These are phyloP conservation scores for Whitmania pigra DNA, from an alignment of 1,140 invertebrate genomes.

Conservation along the genomic window DNA sequence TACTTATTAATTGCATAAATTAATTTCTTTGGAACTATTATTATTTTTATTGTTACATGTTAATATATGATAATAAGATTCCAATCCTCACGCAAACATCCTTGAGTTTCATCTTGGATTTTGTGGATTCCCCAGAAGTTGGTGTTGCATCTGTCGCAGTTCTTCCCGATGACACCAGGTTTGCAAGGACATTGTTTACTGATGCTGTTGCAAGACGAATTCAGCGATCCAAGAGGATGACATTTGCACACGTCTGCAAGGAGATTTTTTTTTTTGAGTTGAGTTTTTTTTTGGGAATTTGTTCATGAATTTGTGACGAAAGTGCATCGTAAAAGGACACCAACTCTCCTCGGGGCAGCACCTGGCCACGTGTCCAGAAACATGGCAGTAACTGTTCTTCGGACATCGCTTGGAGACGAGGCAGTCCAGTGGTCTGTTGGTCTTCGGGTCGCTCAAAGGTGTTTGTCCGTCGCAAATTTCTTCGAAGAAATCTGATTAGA, in stretches of 20 bases:
- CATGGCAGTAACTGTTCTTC: slow-evolving; percentile 40
- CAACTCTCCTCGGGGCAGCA: slow-evolving; percentile 33
- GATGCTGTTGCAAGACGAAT: slow-evolving; percentile 60
- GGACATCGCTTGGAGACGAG: slow-evolving; percentile 55
- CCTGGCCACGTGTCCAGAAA: slow-evolving; percentile 28
- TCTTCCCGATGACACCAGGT: slow-evolving; percentile 69
- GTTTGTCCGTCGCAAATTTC: slow-evolving; percentile 70
- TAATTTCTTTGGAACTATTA: too few species aligned
- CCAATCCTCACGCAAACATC: slow-evolving; percentile 50
- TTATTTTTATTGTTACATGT: too few species aligned
- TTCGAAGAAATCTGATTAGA: slow-evolving; percentile 49
- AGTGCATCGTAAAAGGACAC: not conserved
- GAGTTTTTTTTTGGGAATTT: not conserved
- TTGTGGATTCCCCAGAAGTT: slow-evolving; percentile 63
- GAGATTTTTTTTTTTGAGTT: too few species aligned
- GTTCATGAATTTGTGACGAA: not conserved
- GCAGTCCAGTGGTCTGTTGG: slow-evolving; percentile 66
- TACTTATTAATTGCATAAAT: too few species aligned
- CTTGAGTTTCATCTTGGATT: slow-evolving; percentile 58
- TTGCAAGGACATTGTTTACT: slow-evolving; percentile 69
- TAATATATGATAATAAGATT: too few species aligned
- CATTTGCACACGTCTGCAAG: slow-evolving; percentile 41
- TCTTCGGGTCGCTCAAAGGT: slow-evolving; percentile 57
- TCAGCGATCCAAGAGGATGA: slow-evolving; percentile 46
- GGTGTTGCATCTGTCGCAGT: slow-evolving; percentile 72